phyloP scores from a whole-genome alignment of 2,888 invertebrate species.

The Exocentrus adspersus region DNA sequence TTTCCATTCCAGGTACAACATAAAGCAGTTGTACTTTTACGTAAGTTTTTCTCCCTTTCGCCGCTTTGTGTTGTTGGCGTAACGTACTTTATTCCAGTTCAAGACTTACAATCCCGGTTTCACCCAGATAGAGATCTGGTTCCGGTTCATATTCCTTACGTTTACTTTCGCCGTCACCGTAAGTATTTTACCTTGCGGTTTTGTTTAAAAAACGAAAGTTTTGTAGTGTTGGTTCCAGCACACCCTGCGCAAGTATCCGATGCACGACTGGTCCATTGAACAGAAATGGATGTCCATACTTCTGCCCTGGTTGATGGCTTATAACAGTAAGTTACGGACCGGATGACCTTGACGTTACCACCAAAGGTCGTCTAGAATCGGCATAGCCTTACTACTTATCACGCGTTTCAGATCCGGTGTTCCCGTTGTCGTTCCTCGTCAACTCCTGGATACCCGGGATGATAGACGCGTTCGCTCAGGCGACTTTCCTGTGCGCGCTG shows the following conservation, averaged over 20 bases:
- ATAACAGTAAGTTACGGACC: slow-evolving; percentile 80
- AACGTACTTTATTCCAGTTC: slow-evolving; percentile 79
- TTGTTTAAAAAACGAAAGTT: too few relatives aligned
- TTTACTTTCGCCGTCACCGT: slow-evolving; percentile 88
- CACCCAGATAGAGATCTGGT: slow-evolving; percentile 98
- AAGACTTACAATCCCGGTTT: slow-evolving; percentile 96
- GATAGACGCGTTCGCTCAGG: slow-evolving; percentile 89
- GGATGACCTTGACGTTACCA: not conserved
- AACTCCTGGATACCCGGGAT: slow-evolving; percentile 93
- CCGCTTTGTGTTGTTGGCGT: not conserved
- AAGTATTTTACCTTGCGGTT: too few relatives aligned
- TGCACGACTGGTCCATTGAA: slow-evolving; percentile 96
- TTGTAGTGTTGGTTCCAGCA: slow-evolving; percentile 94
- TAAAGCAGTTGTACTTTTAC: slow-evolving; percentile 85
- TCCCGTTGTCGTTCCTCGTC: slow-evolving; percentile 88
- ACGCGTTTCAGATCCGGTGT: slow-evolving; percentile 85
- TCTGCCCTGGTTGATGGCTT: slow-evolving; percentile 86
- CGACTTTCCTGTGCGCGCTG: slow-evolving; percentile 86
- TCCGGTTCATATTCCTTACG: slow-evolving; percentile 91
- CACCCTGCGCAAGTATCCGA: slow-evolving; percentile 84
- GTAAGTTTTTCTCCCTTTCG: slow-evolving; percentile 79
- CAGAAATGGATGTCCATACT: slow-evolving; percentile 95
- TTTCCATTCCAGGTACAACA: slow-evolving; percentile 85
- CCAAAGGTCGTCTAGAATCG: too few relatives aligned
- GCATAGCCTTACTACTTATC: too few relatives aligned